Evolutionary conservation across 2,113 vertebrate species (phyloP), one percentile per base, ranked within the genome.

Genomic region (Salvelinus sp.): DNA sequence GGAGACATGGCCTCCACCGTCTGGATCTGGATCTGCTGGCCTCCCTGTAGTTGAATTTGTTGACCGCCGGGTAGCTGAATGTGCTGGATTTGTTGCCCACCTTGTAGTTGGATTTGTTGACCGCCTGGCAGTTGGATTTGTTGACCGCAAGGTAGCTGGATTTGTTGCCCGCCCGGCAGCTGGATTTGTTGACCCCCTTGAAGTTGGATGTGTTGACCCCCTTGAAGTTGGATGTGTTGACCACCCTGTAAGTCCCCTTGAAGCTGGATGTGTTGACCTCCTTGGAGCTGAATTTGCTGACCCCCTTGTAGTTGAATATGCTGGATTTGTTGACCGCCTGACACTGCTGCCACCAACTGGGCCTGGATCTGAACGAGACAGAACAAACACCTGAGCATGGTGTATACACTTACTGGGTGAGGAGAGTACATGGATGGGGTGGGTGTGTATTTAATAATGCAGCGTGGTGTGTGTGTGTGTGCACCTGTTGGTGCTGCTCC

Each of bases 21-120:
- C 80, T 98, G 97, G 83, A 98, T 99, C 91, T 98, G 97, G 85
- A 98, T 98, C 90, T 99, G 98, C 81, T 98, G 97, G 27, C 96
- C 95, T 27, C 78, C 78, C 47, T 76, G 74, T 2, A 76, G 68
- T 5, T 68, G 66, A 20, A 68, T 68, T 4, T 68, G 66, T 38
- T 68, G 66, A 12, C 66, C 65, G 4, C 65, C 66, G 6, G 28
- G 66, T 9, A 68, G 6, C 18, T 68, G 66, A n/a, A 76, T 70
- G 5, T 76, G 75, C 10, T 76, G 75, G 9, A 76, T 70, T 14
- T 70, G 75, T 28, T 75, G 73, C 2, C 96, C 95, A 30, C 77
- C 77, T 50, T 75, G 73, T 2, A 76, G 67, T 6, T 66, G 64
- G 44, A 74, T 48, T 90, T 99, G 98, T 79, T 38, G 38, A 7